phyloP scores from a whole-genome alignment of 2,888 invertebrate genomes.

The Hirtodrosophila duncani region DNA sequence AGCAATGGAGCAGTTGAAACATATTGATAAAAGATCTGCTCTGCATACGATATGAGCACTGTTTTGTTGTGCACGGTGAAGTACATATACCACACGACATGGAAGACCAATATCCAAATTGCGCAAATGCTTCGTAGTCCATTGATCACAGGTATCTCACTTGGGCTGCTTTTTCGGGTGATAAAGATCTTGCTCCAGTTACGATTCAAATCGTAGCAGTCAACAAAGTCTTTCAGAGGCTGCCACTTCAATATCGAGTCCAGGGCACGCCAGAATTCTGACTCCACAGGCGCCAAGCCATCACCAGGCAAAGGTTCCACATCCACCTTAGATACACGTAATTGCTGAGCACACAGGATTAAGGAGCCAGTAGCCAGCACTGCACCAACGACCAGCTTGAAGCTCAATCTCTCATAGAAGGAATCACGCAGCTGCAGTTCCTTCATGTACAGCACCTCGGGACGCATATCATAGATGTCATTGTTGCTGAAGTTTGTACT shows the following conservation, averaged over 20 bases:
- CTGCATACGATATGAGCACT: conserved; percentile 74
- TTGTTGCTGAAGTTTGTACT: conserved; percentile 63
- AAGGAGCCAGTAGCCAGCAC: conserved; percentile 63
- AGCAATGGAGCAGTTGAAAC: conserved; percentile 76
- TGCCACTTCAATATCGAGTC: conserved; percentile 45
- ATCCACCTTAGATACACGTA: conserved; percentile 33
- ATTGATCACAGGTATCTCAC: conserved; percentile 77
- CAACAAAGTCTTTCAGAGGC: conserved; percentile 61
- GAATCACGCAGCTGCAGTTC: conserved; percentile 70
- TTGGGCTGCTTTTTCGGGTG: conserved; percentile 46
- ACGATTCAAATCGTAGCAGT: conserved; percentile 73
- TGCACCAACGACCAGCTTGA: conserved; percentile 67
- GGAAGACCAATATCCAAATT: conserved; percentile 76
- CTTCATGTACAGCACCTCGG: conserved; percentile 76
- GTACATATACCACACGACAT: conserved; percentile 78
- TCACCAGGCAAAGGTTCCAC: conserved; percentile 14
- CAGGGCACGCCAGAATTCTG: conserved; percentile 48
- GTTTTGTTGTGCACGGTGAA: conserved; percentile 77
- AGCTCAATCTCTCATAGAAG: conserved; percentile 70
- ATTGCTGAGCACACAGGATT: conserved; percentile 61
- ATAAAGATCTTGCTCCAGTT: conserved; percentile 69
- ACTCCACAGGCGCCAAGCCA: conserved; percentile 55
- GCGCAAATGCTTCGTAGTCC: conserved; percentile 77
- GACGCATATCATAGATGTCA: conserved; percentile 74
- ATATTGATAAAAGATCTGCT: conserved; percentile 75